Conservation (phyloP, 1,140 invertebrate species). For the Drosophila albomicans region DNA sequence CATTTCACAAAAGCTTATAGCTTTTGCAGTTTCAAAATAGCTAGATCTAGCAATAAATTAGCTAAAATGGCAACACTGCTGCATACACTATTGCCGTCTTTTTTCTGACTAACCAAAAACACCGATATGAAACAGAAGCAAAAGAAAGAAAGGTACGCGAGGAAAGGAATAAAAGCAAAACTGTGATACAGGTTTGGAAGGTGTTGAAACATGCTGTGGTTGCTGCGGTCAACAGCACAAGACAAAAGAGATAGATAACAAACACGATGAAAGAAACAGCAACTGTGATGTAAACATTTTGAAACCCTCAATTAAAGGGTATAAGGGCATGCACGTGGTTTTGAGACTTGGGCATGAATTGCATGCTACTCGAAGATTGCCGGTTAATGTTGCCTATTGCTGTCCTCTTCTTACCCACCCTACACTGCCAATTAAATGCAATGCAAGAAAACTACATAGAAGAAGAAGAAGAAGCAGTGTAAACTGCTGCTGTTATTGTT, state of each 20-base stretch:
- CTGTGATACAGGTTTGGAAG: conserved; percentile 6
- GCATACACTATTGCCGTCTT: not conserved
- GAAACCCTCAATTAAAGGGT: conserved; percentile 43
- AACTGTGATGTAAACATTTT: conserved; percentile 11
- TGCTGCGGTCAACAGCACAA: conserved; percentile 7
- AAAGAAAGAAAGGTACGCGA: not conserved
- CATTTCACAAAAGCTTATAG: too few relatives aligned
- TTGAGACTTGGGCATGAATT: not conserved
- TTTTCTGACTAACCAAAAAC: not conserved
- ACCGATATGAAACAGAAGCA: not conserved
- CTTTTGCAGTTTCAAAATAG: too few relatives aligned
- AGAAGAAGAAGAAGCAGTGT: not conserved
- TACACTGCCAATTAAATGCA: conserved; percentile 52
- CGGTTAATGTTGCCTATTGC: conserved; percentile 34
- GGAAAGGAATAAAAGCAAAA: not conserved
- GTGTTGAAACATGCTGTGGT: conserved; percentile 27
- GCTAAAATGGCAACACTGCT: too few relatives aligned
- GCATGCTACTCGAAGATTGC: conserved; percentile 35
- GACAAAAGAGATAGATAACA: conserved; percentile 10
- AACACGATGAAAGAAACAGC: conserved; percentile 3
- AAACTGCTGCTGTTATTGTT: conserved; percentile 2
- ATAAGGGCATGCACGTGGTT: conserved; percentile 18
- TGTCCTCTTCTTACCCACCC: not conserved
- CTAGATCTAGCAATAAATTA: too few relatives aligned
- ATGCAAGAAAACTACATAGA: conserved; percentile 17